Base-by-base conservation (phyloP, 2,888 invertebrate genomes). In the Sturmia bella region DNA sequence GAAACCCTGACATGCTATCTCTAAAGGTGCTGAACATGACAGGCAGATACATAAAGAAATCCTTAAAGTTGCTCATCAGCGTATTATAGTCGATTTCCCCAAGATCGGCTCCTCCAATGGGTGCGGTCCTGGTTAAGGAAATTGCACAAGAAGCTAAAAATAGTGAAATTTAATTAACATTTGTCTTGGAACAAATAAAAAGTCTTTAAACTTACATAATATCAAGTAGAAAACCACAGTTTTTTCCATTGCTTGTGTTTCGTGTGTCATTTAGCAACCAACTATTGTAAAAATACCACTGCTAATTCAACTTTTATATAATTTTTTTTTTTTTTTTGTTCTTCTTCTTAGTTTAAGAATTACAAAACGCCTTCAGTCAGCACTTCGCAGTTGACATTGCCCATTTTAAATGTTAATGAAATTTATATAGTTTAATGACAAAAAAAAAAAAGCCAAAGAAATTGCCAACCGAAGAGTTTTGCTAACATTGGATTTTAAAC, bases 21-120 rank as follows among this genome's bases (percentile, higher is more conserved):
- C 86, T 89, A 1, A 90, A 48, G 0, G 90, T 88, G 9, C 89
- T 89, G 88, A 90, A 89, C 87, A 90, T 87, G 1, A 90, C 90
- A 0, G 89, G 89, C 81, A 90, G 52, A 84, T 89, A 90, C 90
- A 89, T 89, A 59, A 90, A 87, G 54, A 90, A 88, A 64, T 90
- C 89, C 68, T 89, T 90, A 61, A 90, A 87, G 59, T 90, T 89
- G 0, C 85, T 85, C 64, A 90, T 86, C 37, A 90, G 85, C 0
- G 86, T 86, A 73, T 89, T 88, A 73, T 89, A 90, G 52, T 90
- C 89, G 52, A 89, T 3, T 13, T 66, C 74, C 41, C 21, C 24
- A 41, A 59, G 3, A 61, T 70, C 74, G 3, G 7, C 9, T 24
- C 52, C 15, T 4, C 70, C 66, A 15, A 7, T 50, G 0, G 83